Base-by-base conservation (phyloP, 1,140 invertebrate species). In the Onthophagus taurus region DNA sequence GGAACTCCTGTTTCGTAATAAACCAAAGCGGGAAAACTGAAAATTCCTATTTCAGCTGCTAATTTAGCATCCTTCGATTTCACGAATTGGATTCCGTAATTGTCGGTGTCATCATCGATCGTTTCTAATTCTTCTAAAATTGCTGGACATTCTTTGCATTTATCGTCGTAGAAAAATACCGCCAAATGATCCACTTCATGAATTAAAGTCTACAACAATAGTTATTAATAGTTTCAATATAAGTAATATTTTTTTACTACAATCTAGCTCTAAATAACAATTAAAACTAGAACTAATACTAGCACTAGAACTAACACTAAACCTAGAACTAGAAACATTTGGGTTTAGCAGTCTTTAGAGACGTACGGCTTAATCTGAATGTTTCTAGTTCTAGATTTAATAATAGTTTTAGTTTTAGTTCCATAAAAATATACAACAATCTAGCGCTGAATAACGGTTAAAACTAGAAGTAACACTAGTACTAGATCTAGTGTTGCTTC, bases 1-100 rank as follows among this genome's bases (percentile, higher is more conserved):
- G 89, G 90, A 50, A 91, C 85, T 48, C 87, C 86, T 34, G 87
- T 90, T 70, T 92, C 89, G 62, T 91, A 93, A 66, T 91, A 92
- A 44, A 92, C 86, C 42, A 93, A 69, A 37, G 86, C 85, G 43
- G 89, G 88, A 57, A 93, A 89, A 57, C 86, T 85, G 62, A 88
- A 89, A 56, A 95, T 87, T 39, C 89, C 88, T 56, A 92, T 83
- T 69, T 90, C 86, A 26, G 89, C 85, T 3, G 90, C 89, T 33
- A 91, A 65, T 65, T 87, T 86, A 14, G 83, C 76, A 67, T 94
- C 89, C 58, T 86, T 90, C 1, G 88, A 90, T 61, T 94, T 94
- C 5, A 95, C 89, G 66, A 96, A 92, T 65, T 94, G 87, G 21
- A 63, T 63, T 45, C 88, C 88, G 54, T 89, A 81, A 55, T 89